These are phyloP conservation scores for Philhelius pedissequus DNA, from an alignment of 2,888 invertebrate species.

Conservation along the genomic window DNA sequence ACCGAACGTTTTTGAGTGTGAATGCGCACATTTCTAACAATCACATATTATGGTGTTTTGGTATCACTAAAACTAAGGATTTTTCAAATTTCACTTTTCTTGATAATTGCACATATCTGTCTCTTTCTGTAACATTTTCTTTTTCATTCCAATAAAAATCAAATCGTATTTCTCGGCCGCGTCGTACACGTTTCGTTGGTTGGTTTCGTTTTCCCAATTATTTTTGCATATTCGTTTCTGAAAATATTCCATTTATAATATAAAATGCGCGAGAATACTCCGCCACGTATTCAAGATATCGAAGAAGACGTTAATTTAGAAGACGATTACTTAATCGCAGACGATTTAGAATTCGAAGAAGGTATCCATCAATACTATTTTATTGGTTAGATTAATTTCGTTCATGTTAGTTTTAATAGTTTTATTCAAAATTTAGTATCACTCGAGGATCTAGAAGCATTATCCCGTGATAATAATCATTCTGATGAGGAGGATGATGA, in stretches of 20 bases:
- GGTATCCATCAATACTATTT: not conserved
- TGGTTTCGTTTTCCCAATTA: not conserved
- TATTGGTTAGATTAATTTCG: not conserved
- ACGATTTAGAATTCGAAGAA: conserved; percentile 65
- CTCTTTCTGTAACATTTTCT: no score
- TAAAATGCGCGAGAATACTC: conserved; percentile 77
- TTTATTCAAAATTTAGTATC: conserved; percentile 5
- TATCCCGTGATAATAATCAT: not conserved
- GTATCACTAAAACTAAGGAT: no score
- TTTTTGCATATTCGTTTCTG: no score
- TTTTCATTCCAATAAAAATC: no score
- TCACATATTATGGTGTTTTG: no score
- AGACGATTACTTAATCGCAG: conserved; percentile 72
- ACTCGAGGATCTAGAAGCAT: conserved; percentile 13
- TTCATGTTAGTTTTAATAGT: conserved; percentile 1
- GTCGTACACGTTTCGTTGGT: not conserved
- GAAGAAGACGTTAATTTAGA: conserved; percentile 73
- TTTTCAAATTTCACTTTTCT: no score
- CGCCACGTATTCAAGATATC: conserved; percentile 75
- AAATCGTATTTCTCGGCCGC: no score
- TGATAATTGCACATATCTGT: no score
- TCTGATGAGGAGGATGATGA: conserved; percentile 67
- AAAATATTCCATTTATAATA: conserved; percentile 1
- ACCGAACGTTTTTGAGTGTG: no score
- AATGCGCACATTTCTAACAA: no score